Conservation (phyloP, 2,888 invertebrate species). For the Cheilosia variabilis region DNA sequence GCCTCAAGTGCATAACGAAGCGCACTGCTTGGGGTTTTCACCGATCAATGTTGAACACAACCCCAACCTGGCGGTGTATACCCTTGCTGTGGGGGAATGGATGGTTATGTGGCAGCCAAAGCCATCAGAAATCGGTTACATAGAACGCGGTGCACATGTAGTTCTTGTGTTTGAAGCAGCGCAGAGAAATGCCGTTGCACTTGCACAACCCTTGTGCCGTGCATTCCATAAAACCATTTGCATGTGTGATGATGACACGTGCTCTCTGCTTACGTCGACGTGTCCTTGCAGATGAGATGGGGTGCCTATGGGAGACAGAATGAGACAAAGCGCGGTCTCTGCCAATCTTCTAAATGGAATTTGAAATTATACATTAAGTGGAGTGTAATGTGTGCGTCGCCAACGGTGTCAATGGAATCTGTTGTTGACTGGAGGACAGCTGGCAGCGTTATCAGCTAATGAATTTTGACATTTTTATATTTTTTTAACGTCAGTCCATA, state of each 20-base stretch:
- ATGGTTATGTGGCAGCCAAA: constrained; percentile 26
- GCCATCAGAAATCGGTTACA: constrained; percentile 30
- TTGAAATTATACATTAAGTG: constrained; percentile 70
- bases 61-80: constrained; percentile 2
- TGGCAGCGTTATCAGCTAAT: constrained; percentile 28
- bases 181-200: neutral
- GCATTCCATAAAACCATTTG: constrained; percentile 62
- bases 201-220: constrained; percentile 32
- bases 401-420: constrained; percentile 32
- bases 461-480: constrained; percentile 33
- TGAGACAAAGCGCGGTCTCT: constrained; percentile 17
- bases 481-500: too few species aligned
- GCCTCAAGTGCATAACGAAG: constrained; percentile 68
- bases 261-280: constrained; percentile 47
- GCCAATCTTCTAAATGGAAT: constrained; percentile 67
- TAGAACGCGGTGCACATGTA: constrained; percentile 10
- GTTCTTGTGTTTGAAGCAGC: neutral
- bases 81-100: constrained; percentile 2
- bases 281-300: constrained; percentile 21
- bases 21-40: constrained; percentile 15
- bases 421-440: neutral
- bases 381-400: constrained; percentile 55
- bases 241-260: constrained; percentile 71
- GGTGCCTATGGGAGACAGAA: neutral
- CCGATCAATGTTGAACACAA: constrained; percentile 24